Conservation (phyloP, 1,140 invertebrate genomes). For the Drosophila lowei region DNA sequence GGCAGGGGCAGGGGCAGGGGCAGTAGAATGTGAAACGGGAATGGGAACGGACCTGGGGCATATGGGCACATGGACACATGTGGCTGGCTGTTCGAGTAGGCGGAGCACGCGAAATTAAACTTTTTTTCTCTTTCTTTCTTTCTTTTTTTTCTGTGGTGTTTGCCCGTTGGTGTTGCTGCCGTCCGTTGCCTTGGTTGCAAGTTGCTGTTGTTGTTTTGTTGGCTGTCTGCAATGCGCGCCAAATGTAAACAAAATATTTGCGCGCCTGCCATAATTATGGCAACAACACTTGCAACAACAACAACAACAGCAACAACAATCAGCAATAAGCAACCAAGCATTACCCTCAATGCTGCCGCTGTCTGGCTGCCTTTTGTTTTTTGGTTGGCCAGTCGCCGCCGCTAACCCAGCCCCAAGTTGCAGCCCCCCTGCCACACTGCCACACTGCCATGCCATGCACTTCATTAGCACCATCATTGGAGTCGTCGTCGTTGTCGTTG, state of each 20-base stretch:
- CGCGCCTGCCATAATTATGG: slow-evolving; percentile 81
- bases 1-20: background rate
- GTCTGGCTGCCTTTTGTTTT: slow-evolving; percentile 62
- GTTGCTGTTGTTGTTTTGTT: slow-evolving; percentile 51
- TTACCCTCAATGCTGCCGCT: slow-evolving; percentile 32
- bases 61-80: slow-evolving; percentile 33
- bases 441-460: slow-evolving; percentile 61
- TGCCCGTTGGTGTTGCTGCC: slow-evolving; percentile 33
- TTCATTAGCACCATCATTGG: slow-evolving; percentile 71
- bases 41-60: slow-evolving; percentile 34
- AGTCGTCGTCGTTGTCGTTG: slow-evolving; percentile 19
- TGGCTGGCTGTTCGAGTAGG: slow-evolving; percentile 63
- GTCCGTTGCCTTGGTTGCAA: slow-evolving; percentile 38
- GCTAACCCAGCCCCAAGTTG: slow-evolving; percentile 55
- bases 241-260: slow-evolving; percentile 82
- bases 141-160: background rate
- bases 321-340: slow-evolving; percentile 59
- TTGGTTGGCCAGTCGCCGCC: slow-evolving; percentile 63
- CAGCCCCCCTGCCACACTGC: background rate
- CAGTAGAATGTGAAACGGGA: slow-evolving; percentile 15
- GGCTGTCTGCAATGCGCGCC: slow-evolving; percentile 76
- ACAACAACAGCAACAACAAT: slow-evolving; percentile 28
- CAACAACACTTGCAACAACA: slow-evolving; percentile 48
- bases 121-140: slow-evolving; percentile 40
- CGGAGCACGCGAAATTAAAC: slow-evolving; percentile 76